phyloP scores from a whole-genome alignment of 2,888 invertebrate species.

The Cantharis nigra region DNA sequence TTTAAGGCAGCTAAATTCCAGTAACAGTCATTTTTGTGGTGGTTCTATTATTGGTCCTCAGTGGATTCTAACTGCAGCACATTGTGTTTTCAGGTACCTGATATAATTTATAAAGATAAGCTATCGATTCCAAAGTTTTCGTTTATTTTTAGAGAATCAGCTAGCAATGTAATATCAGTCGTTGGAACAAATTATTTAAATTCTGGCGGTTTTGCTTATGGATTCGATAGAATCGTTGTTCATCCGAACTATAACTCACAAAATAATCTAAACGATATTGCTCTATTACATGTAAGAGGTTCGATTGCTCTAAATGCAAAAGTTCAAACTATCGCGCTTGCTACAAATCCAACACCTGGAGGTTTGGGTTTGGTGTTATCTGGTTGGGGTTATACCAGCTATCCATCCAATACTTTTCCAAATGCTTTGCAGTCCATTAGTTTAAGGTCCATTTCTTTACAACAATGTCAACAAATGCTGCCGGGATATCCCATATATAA shows the following conservation, averaged over 20 bases:
- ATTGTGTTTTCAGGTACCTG: neutral
- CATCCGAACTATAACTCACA: constrained; percentile 55
- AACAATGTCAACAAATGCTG: constrained; percentile 26
- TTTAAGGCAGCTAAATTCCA: neutral
- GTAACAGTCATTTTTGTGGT: constrained; percentile 5
- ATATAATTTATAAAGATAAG: neutral
- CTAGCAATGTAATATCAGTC: constrained; percentile 44
- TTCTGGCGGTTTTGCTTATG: constrained; percentile 54
- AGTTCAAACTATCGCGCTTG: neutral
- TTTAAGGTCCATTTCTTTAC: constrained; percentile 57
- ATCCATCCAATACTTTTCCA: constrained; percentile 61
- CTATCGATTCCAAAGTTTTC: neutral
- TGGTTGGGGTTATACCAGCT: constrained; percentile 44
- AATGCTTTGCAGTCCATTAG: constrained; percentile 62
- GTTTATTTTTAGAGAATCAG: neutral
- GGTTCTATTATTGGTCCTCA: neutral
- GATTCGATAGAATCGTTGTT: constrained; percentile 51
- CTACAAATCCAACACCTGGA: constrained; percentile 1
- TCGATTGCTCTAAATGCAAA: neutral
- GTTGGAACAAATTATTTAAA: constrained; percentile 58
- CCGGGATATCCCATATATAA: neutral
- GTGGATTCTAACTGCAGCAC: constrained; percentile 7
- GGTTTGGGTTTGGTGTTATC: constrained; percentile 12
- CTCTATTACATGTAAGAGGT: constrained; percentile 24
- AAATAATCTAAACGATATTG: constrained; percentile 33